Conservation (phyloP, 2,888 invertebrate genomes). For the Eupeodes luniger region DNA sequence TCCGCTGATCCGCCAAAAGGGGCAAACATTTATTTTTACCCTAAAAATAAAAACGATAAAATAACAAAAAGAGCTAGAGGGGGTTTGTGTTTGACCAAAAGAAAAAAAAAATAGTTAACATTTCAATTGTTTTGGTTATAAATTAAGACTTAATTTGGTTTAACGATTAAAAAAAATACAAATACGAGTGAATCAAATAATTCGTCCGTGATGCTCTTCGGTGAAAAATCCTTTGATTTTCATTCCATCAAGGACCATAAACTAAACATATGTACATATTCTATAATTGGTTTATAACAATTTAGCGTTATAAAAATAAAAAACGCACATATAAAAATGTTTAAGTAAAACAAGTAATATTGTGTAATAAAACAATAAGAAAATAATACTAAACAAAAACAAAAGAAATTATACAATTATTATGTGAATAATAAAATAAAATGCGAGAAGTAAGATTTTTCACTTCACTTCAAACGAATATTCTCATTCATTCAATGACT, state of each 20-base stretch:
- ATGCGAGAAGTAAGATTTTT: background rate
- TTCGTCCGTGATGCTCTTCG: background rate
- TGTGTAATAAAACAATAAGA: background rate
- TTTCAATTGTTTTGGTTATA: background rate
- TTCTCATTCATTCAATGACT: background rate
- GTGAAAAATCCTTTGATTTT: constrained; percentile 23
- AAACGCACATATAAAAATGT: constrained; percentile 7
- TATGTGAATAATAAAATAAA: background rate
- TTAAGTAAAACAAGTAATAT: background rate
- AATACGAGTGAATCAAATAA: background rate
- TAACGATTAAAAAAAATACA: background rate
- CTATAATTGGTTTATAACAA: background rate
- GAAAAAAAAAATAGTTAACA: background rate
- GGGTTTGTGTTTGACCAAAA: constrained; percentile 28
- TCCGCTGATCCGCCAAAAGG: constrained; percentile 55
- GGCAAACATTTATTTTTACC: constrained; percentile 62
- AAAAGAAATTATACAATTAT: background rate
- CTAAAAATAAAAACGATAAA: constrained; percentile 21
- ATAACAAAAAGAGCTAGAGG: constrained; percentile 17
- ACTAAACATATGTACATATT: constrained; percentile 33
- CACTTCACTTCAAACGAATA: background rate
- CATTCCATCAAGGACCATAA: background rate
- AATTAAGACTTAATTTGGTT: constrained; percentile 40
- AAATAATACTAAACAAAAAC: background rate
- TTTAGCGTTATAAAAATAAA: constrained; percentile 35